A percentile compares a stretch with the other conserved stretches of the same genome.
These are phyloP conservation scores for Xiphophorus couchianus DNA, from an alignment of 2,113 vertebrate species.

Conservation along the genomic window DNA sequence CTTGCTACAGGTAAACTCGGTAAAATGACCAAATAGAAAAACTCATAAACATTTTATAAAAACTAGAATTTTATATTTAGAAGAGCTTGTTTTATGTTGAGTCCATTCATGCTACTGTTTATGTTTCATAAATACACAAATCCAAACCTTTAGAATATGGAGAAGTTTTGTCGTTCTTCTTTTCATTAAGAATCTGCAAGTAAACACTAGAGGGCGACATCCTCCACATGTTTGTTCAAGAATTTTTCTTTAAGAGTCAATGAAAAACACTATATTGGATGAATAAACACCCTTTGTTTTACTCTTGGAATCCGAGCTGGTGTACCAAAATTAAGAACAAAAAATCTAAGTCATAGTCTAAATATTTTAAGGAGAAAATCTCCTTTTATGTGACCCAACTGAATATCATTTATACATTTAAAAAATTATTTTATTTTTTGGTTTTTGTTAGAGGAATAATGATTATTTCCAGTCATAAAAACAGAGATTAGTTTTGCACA, in stretches of 20 bases:
- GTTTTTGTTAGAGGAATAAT: too few species aligned
- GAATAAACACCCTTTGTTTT: neutral
- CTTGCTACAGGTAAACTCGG: constrained; percentile 86
- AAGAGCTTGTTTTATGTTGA: too few species aligned
- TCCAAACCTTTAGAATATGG: neutral
- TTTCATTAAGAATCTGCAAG: neutral
- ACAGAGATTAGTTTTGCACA: neutral
- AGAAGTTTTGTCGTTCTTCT: neutral
- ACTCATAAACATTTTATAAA: neutral
- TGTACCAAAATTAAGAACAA: neutral
- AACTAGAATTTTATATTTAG: too few species aligned
- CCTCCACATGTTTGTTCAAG: constrained; percentile 38
- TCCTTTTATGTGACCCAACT: neutral
- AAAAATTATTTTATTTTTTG: neutral
- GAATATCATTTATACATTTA: neutral
- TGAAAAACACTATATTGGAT: neutral
- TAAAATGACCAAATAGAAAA: neutral
- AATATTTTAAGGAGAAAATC: neutral
- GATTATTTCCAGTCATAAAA: neutral
- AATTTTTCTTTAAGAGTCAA: neutral
- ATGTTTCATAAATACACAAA: too few species aligned
- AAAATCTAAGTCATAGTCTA: neutral
- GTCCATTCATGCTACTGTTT: too few species aligned
- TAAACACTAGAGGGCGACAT: constrained; percentile 63
- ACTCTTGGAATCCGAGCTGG: neutral